phyloP scores from a whole-genome alignment of 1,140 invertebrate species.

The Drosophila lacertosa region DNA sequence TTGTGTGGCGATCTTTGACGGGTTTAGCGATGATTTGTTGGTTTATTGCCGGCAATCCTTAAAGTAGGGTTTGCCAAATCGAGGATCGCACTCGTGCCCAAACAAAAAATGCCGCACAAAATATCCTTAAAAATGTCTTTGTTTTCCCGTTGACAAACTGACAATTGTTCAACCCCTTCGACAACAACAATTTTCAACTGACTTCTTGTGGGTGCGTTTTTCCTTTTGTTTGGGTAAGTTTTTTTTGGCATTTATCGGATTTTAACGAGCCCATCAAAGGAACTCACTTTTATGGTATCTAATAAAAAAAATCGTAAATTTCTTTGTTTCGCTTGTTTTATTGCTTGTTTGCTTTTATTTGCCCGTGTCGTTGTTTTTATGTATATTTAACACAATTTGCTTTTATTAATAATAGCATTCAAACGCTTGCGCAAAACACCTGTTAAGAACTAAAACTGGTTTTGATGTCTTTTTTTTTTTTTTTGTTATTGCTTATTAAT shows the following conservation, averaged over 20 bases:
- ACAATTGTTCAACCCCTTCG: slow-evolving; percentile 50
- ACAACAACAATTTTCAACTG: slow-evolving; percentile 12
- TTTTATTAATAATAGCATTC: slow-evolving; percentile 73
- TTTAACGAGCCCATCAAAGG: slow-evolving; percentile 50
- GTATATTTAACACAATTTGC: slow-evolving; percentile 60
- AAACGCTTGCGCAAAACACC: slow-evolving; percentile 55
- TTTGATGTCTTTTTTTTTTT: slow-evolving; percentile 47
- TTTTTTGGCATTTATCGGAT: slow-evolving; percentile 33
- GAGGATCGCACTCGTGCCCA: slow-evolving; percentile 60
- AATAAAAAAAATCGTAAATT: slow-evolving; percentile 63
- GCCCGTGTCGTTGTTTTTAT: slow-evolving; percentile 13
- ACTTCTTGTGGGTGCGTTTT: slow-evolving; percentile 57
- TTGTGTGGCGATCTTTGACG: slow-evolving; percentile 36
- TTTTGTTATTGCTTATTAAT: slow-evolving; percentile 38
- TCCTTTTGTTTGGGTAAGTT: slow-evolving; percentile 3
- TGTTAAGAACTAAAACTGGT: slow-evolving; percentile 70
- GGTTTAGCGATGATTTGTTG: slow-evolving; percentile 76
- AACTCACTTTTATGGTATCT: no score
- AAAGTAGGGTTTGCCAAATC: slow-evolving; percentile 26
- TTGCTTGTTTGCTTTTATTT: slow-evolving; percentile 30
- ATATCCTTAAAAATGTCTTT: slow-evolving; percentile 43
- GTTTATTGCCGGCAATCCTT: slow-evolving; percentile 65
- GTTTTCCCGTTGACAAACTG: slow-evolving; percentile 59
- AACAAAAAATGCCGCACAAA: slow-evolving; percentile 65
- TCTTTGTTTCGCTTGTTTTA: slow-evolving; percentile 38